These are phyloP conservation scores for Novumbra hubbsi DNA, from an alignment of 2,797 vertebrate species.

Conservation along the genomic window DNA sequence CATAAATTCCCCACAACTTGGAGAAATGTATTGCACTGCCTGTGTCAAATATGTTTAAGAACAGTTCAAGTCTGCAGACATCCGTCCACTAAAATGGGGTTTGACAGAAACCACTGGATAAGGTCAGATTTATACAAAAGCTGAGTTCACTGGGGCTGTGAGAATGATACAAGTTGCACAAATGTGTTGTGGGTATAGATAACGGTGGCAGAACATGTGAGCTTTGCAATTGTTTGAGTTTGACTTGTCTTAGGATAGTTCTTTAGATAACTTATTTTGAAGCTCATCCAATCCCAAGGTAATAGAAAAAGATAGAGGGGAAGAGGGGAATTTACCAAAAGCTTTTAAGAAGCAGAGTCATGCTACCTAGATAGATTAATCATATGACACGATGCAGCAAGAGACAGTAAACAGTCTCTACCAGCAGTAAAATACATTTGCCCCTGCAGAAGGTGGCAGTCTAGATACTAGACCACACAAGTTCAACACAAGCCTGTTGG, in stretches of 20 bases:
- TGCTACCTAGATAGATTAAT: constrained; percentile 29
- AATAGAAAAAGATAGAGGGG: constrained; percentile 45
- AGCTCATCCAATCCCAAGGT: constrained; percentile 47
- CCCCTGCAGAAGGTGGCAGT: constrained; percentile 6
- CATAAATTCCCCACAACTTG: too few species aligned
- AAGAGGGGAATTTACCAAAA: constrained; percentile 17
- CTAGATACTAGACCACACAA: not conserved
- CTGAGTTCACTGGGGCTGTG: not conserved
- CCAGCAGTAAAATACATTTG: constrained; percentile 20
- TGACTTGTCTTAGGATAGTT: constrained; percentile 18
- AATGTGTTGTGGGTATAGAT: constrained; percentile 20
- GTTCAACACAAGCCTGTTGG: not conserved
- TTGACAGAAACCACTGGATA: not conserved
- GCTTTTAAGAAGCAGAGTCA: constrained; percentile 1
- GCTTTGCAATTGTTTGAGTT: not conserved
- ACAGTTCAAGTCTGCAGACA: not conserved
- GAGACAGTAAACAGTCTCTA: constrained; percentile 8
- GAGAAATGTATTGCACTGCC: too few species aligned
- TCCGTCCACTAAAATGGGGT: not conserved
- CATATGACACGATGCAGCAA: constrained; percentile 10
- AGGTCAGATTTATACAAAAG: not conserved
- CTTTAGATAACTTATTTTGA: constrained; percentile 38
- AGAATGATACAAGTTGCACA: not conserved
- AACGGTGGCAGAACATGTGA: not conserved
- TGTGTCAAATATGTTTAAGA: constrained; percentile 2